Evolutionary conservation across 2,113 vertebrate genomes (phyloP).

Genomic region (Psittacara wagleri): DNA sequence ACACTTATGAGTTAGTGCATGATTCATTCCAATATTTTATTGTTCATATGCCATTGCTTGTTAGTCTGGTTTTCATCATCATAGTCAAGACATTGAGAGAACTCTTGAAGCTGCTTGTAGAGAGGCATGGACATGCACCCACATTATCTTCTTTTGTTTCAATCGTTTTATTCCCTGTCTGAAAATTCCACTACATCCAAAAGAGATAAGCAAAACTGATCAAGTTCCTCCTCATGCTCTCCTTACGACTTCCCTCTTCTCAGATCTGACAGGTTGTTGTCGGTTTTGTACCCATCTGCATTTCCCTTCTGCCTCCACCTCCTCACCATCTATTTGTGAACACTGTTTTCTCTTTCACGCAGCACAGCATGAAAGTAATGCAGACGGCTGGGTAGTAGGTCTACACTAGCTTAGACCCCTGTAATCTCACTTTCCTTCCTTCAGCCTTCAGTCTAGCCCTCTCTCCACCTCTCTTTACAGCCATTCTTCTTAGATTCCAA

Average conservation of each 20-base stretch:
- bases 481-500: not conserved
- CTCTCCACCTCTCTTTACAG: not conserved
- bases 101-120: not conserved
- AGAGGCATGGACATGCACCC: not conserved
- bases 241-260: not conserved
- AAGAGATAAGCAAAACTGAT: not conserved
- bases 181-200: not conserved
- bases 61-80: not conserved
- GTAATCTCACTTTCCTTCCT: not conserved
- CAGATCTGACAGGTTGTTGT: not conserved
- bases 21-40: not conserved
- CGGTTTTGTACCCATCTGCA: not conserved
- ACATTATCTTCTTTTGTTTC: not conserved
- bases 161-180: not conserved
- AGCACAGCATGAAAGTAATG: not conserved
- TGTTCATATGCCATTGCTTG: not conserved
- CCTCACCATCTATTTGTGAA: conserved; percentile 1
- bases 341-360: not conserved
- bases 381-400: not conserved
- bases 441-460: not conserved
- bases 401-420: not conserved
- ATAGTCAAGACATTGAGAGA: not conserved
- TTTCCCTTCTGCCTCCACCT: conserved; percentile 24
- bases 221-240: not conserved
- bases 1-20: not conserved